Base-by-base conservation (phyloP, 2,888 invertebrate genomes). In the Hypomecis punctinalis region DNA sequence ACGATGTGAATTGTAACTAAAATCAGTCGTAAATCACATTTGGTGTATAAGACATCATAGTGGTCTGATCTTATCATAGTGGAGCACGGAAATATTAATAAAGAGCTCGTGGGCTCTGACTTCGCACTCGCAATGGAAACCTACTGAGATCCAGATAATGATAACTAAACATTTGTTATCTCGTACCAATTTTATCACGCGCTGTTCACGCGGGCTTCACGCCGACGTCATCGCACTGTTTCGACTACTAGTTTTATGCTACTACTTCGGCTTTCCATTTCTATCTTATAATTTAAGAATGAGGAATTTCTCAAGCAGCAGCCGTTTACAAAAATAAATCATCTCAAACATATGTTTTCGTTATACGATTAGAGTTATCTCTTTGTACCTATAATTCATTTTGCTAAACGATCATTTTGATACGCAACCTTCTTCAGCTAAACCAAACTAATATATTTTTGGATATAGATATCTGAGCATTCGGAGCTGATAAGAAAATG, bases 71-170 rank as follows among this genome's bases (percentile, higher is more conserved):
- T 68, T 62, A 65, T 68, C 68, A 53, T 55, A 55, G 56, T 49
- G 13, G 45, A 45, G 49, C 56, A 63, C 47, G 56, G 45, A 62
- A 58, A 62, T 55, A 48, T 61, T 53, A 55, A 43, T 51, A 62
- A 51, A n/a, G 46, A 55, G 55, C 47, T 59, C 66, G 48, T 54
- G 49, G 49, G 51, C 10, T 51, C 51, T 36, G 51, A 56, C 52
- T 63, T 66, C 55, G 69, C 54, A 67, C 37, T 51, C n/a, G 49
- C 51, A 56, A 68, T 67, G 79, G 80, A 81, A 81, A 79, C 66
- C 61, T 79, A 79, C 75, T 53, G 48, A 74, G 68, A 76, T 77
- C 64, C 59, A 72, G 76, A 77, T 75, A 77, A 54, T 72, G 77
- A 79, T 78, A 76, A 55, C 40, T 49, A 61, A 66, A 67, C 33